Conservation (phyloP, 2,113 vertebrate genomes). For the Gymnobelideus leadbeateri region DNA sequence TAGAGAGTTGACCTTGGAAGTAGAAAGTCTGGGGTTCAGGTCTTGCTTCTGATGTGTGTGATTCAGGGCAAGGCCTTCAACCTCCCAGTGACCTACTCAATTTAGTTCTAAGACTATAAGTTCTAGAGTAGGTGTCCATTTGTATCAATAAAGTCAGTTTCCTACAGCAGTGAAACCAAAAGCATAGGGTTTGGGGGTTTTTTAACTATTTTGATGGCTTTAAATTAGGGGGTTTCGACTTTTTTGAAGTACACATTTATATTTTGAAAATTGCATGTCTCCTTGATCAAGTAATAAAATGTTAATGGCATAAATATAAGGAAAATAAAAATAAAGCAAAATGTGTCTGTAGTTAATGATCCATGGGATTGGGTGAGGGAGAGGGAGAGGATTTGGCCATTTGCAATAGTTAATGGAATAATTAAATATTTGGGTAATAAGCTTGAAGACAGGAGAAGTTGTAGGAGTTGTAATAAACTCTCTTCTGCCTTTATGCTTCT, state of each 20-base stretch:
- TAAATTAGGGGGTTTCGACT: neutral
- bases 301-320: slow-evolving; percentile 59
- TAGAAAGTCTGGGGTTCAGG: neutral
- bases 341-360: slow-evolving; percentile 6
- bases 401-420: slow-evolving; percentile 11
- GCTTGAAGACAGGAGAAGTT: neutral
- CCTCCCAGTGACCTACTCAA: neutral
- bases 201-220: neutral
- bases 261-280: slow-evolving; percentile 20
- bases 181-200: neutral
- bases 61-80: neutral
- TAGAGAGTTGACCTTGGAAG: too few species aligned
- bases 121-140: neutral
- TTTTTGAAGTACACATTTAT: neutral
- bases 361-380: neutral
- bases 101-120: neutral
- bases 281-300: slow-evolving; percentile 42
- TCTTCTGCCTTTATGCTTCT: neutral
- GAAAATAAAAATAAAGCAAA: neutral
- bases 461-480: slow-evolving; percentile 41
- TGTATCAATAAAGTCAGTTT: neutral
- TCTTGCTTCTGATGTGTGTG: neutral
- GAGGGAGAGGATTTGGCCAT: neutral
- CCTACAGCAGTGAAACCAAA: neutral
- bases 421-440: slow-evolving; percentile 4